Conservation (phyloP, 92 coral and sea anemone genomes). For the Umimayanthus chanpuru region DNA sequence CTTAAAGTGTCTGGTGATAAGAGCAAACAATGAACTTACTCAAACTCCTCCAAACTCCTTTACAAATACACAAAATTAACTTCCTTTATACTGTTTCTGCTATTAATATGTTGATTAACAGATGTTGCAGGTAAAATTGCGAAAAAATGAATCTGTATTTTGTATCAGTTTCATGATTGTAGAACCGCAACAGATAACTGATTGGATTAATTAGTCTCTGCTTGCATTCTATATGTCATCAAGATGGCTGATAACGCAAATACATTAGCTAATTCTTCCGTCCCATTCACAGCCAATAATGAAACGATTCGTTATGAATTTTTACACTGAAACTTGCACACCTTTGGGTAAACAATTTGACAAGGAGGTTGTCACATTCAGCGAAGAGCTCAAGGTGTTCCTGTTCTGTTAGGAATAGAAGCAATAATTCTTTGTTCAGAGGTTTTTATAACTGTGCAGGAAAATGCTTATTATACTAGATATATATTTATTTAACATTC, state of each 20-base stretch:
- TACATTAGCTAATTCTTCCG: conserved; percentile 32
- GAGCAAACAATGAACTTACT: not conserved
- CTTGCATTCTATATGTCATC: conserved; percentile 22
- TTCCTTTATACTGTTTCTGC: not conserved
- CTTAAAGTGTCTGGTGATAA: conserved; percentile 39
- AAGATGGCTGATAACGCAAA: not conserved
- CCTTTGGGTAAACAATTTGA: conserved; percentile 13
- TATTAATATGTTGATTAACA: not conserved
- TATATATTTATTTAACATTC: not conserved
- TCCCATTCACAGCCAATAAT: conserved; percentile 35
- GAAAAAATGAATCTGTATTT: not conserved
- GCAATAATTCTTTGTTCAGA: no score
- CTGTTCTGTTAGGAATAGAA: not conserved
- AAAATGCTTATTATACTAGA: not conserved
- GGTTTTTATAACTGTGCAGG: not conserved
- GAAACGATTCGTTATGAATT: conserved; percentile 34
- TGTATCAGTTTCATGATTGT: not conserved
- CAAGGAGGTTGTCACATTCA: not conserved
- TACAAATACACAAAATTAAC: not conserved
- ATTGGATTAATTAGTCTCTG: conserved; percentile 21
- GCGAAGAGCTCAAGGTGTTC: not conserved
- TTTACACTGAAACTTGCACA: conserved; percentile 1
- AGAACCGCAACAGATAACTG: not conserved
- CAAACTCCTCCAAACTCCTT: not conserved
- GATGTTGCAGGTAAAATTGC: no score